A percentile compares a stretch with the other conserved stretches of the same genome.
phyloP scores from a whole-genome alignment of 2,888 invertebrate genomes.

The Cheilosia urbana region DNA sequence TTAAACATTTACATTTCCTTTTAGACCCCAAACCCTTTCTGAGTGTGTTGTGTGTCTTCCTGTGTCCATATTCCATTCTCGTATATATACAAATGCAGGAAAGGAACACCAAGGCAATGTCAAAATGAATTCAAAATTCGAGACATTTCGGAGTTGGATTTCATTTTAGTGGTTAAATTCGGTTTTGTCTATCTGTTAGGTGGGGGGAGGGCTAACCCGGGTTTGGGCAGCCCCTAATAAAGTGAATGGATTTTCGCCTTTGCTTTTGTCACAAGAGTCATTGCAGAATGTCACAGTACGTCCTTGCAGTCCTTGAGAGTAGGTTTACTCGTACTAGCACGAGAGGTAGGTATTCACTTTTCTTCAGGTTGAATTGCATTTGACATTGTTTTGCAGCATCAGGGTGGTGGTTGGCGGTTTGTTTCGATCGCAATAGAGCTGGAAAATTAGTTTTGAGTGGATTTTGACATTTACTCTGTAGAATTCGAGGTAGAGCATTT shows the following conservation, averaged over 20 bases:
- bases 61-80: neutral
- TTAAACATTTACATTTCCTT: constrained; percentile 76
- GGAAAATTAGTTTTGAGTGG: neutral
- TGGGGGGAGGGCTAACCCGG: constrained; percentile 27
- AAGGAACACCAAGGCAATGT: constrained; percentile 42
- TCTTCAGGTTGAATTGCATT: constrained; percentile 13
- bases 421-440: neutral
- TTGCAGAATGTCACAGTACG: constrained; percentile 29
- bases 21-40: constrained; percentile 37
- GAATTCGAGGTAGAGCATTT: neutral
- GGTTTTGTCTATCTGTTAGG: constrained; percentile 60
- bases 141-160: constrained; percentile 71
- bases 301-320: constrained; percentile 11
- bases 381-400: constrained; percentile 3
- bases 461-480: constrained; percentile 4
- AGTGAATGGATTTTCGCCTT: constrained; percentile 61
- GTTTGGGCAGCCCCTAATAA: constrained; percentile 40
- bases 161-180: constrained; percentile 71
- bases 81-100: constrained; percentile 5
- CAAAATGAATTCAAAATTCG: constrained; percentile 74
- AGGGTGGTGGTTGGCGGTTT: neutral
- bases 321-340: no score
- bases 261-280: constrained; percentile 54
- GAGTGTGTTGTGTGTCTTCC: constrained; percentile 2
- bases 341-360: neutral